Evolutionary conservation across 64 coral and sea anemone species (phyloP).

Genomic region (Stichodactyla helianthus): DNA sequence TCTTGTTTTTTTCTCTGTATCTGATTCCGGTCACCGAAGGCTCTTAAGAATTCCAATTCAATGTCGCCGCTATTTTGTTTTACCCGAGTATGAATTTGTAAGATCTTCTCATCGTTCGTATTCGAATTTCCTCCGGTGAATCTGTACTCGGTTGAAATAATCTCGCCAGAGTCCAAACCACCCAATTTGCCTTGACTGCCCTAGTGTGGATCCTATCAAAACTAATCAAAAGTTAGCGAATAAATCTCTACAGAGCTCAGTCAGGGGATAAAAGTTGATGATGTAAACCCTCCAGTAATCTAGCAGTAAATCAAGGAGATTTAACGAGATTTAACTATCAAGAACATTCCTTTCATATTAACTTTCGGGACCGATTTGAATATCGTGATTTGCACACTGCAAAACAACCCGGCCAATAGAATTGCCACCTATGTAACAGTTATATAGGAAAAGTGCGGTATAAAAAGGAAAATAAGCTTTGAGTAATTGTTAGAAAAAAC

Average conservation of each 20-base stretch:
- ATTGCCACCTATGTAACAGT: background rate
- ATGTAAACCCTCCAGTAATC: background rate
- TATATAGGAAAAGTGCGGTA: background rate
- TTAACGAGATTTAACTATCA: background rate
- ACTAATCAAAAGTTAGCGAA: background rate
- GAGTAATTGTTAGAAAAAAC: background rate
- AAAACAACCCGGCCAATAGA: background rate
- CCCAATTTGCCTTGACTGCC: background rate
- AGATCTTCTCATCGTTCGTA: background rate
- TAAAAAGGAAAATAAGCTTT: background rate
- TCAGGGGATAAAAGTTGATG: background rate
- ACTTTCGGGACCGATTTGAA: background rate
- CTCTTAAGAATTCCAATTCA: background rate
- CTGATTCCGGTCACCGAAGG: background rate
- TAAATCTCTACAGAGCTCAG: background rate
- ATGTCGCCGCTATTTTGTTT: background rate
- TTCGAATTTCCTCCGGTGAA: background rate
- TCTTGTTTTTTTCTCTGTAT: background rate
- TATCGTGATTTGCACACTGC: background rate
- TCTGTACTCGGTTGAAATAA: background rate
- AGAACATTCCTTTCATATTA: background rate
- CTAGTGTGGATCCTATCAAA: conserved; percentile 3
- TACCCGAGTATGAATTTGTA: background rate
- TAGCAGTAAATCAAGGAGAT: background rate
- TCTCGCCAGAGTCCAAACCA: background rate